Evolutionary conservation across 2,113 vertebrate species (phyloP).

Genomic region (Nymphicus hollandicus): DNA sequence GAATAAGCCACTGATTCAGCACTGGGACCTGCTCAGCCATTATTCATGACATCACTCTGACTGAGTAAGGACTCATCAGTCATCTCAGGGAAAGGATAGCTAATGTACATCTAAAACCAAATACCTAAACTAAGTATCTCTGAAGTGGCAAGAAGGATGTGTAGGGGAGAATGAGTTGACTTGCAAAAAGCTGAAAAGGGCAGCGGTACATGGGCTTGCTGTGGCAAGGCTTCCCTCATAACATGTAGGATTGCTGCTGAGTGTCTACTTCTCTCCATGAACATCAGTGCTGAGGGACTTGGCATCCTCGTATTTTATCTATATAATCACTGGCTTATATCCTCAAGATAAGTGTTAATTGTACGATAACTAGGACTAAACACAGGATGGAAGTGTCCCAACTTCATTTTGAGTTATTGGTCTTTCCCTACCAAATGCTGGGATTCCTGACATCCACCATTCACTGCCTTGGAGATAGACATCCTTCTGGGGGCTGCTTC

Average conservation of each 20-base stretch:
- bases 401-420: rapidly evolving
- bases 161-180: rapidly evolving
- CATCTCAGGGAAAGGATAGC: not conserved
- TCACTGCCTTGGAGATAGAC: not conserved
- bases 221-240: not conserved
- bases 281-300: not conserved
- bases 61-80: rapidly evolving
- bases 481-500: not conserved
- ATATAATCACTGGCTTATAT: not conserved
- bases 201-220: not conserved
- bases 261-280: not conserved
- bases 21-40: not conserved
- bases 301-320: not conserved
- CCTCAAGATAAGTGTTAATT: not conserved
- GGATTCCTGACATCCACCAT: not conserved
- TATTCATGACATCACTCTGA: not conserved
- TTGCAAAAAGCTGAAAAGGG: not conserved
- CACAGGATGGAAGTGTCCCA: not conserved
- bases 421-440: not conserved
- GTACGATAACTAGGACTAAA: not conserved
- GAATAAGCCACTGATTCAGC: not conserved
- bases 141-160: not conserved
- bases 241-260: rapidly evolving
- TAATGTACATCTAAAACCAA: not conserved
- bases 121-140: not conserved